phyloP scores from a whole-genome alignment of 1,140 invertebrate genomes.

The Lordiphosa collinella region DNA sequence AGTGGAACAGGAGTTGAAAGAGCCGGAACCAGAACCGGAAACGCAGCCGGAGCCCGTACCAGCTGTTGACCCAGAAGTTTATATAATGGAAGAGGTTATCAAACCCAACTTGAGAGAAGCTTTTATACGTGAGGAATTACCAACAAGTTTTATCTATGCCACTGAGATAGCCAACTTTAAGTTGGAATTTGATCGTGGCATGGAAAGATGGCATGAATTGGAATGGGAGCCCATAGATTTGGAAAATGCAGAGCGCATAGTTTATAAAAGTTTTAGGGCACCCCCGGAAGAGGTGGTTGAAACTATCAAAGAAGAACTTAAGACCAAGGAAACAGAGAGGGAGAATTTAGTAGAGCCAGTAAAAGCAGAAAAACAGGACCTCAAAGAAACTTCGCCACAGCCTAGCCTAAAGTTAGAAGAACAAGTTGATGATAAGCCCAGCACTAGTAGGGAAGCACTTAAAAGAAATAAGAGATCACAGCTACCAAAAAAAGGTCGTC shows the following conservation, averaged over 20 bases:
- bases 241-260: conserved; percentile 31
- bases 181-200: conserved; percentile 58
- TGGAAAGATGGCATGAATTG: conserved; percentile 43
- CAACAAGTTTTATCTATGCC: conserved; percentile 56
- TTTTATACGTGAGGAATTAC: conserved; percentile 56
- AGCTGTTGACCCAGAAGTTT: conserved; percentile 39
- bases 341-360: neutral
- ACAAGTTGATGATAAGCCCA: conserved; percentile 31
- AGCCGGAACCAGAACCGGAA: conserved; percentile 14
- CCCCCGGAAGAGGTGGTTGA: conserved; percentile 19
- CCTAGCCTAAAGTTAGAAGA: neutral
- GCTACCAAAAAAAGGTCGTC: conserved; percentile 24
- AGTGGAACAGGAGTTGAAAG: conserved; percentile 72
- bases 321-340: neutral
- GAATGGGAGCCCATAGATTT: conserved; percentile 49
- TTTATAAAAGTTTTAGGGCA: conserved; percentile 57
- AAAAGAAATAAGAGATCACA: conserved; percentile 39
- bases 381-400: neutral
- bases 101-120: conserved; percentile 59
- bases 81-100: conserved; percentile 71
- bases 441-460: conserved; percentile 37
- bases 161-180: conserved; percentile 69
- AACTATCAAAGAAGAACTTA: neutral
- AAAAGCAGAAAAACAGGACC: neutral
- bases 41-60: conserved; percentile 20